Evolutionary conservation across 2,888 invertebrate genomes (phyloP).

Genomic region (Cataglyphis rosenhaueri): DNA sequence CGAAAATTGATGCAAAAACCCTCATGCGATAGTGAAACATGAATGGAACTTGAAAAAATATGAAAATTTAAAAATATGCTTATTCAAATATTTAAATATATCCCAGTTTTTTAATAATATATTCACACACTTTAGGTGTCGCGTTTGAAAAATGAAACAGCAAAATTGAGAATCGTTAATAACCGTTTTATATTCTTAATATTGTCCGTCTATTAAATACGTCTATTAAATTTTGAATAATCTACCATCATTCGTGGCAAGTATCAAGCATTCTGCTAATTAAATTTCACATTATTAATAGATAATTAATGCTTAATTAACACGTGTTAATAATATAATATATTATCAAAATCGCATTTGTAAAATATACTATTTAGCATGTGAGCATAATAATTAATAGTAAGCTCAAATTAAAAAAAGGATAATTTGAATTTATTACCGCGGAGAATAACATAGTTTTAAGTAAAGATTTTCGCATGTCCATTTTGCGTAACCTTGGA

Average conservation of each 20-base stretch:
- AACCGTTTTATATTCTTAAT: constrained; percentile 2
- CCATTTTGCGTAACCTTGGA: neutral
- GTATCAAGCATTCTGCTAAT: neutral
- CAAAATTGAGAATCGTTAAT: neutral
- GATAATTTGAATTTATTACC: neutral
- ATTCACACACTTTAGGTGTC: neutral
- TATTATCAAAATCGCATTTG: constrained; percentile 26
- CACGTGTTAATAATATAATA: neutral
- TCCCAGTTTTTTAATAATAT: neutral
- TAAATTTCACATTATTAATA: constrained; percentile 38
- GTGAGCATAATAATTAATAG: neutral
- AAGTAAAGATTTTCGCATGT: neutral
- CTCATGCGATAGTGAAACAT: constrained; percentile 9
- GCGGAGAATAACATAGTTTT: neutral
- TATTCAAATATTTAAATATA: constrained; percentile 2
- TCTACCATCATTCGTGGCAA: neutral
- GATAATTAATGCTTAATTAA: constrained; percentile 23
- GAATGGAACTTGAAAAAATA: constrained; percentile 26
- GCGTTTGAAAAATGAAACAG: neutral
- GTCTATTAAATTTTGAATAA: constrained; percentile 14
- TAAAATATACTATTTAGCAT: constrained; percentile 8
- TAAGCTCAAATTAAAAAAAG: neutral
- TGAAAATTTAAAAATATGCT: neutral
- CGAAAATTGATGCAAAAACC: constrained; percentile 42
- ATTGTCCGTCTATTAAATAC: neutral